Evolutionary conservation across 2,888 invertebrate genomes (phyloP).

Genomic region (Napeogenes inachia): DNA sequence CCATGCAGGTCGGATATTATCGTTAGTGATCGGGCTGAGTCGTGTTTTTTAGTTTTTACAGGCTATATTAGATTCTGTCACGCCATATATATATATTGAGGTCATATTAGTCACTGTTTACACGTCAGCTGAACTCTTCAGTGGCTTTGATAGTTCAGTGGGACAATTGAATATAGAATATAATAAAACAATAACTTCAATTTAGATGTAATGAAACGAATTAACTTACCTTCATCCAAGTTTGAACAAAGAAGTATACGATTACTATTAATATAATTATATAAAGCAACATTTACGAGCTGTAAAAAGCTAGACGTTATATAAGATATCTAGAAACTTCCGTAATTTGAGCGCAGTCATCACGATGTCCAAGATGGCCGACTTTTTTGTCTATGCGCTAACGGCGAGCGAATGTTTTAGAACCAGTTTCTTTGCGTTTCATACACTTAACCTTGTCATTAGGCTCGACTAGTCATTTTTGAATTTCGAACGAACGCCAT

Average conservation of each 20-base stretch:
- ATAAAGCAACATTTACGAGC: too few relatives aligned
- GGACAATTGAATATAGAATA: constrained; percentile 1
- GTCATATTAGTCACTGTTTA: constrained; percentile 27
- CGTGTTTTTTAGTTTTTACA: constrained; percentile 35
- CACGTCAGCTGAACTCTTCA: constrained; percentile 14
- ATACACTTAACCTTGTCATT: constrained; percentile 47
- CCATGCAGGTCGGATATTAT: constrained; percentile 35
- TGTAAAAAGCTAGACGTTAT: neutral
- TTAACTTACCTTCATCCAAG: too few relatives aligned
- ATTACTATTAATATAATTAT: too few relatives aligned
- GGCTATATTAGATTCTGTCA: constrained; percentile 45
- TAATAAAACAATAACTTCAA: neutral
- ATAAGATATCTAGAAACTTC: constrained; percentile 8
- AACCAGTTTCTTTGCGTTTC: constrained; percentile 46
- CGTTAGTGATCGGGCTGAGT: constrained; percentile 34
- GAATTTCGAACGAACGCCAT: constrained; percentile 32
- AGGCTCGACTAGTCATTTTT: constrained; percentile 42
- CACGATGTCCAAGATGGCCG: constrained; percentile 40
- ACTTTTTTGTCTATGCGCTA: constrained; percentile 43
- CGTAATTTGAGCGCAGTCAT: constrained; percentile 35
- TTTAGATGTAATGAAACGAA: too few relatives aligned
- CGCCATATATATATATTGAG: constrained; percentile 27
- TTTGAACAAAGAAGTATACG: too few relatives aligned
- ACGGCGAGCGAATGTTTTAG: constrained; percentile 42
- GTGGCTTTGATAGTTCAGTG: constrained; percentile 1